Evolutionary conservation across 64 coral and sea anemone species (phyloP).

Genomic region (Montipora efflorescens): DNA sequence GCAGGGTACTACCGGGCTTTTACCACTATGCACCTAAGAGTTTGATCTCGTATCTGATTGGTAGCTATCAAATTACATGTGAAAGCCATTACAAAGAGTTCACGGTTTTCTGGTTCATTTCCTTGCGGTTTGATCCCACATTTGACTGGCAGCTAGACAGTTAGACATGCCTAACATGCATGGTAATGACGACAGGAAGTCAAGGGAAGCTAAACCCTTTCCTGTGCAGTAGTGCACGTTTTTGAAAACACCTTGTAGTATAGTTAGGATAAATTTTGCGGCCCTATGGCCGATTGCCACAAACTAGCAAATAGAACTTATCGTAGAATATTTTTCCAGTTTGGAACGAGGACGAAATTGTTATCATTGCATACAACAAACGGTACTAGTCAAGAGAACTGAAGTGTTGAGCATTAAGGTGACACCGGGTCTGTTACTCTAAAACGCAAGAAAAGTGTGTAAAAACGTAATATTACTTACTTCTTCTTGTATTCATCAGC

Average conservation of each 20-base stretch:
- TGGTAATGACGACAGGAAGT: no score
- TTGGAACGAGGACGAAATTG: background rate
- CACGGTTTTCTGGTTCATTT: background rate
- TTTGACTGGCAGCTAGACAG: no score
- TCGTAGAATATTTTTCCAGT: background rate
- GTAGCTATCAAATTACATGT: background rate
- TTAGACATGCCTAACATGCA: no score
- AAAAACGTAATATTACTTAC: constrained; percentile 48
- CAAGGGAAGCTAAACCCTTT: no score
- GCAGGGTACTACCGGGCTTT: no score
- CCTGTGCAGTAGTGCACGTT: background rate
- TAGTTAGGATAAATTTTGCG: background rate
- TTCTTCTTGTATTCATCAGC: constrained; percentile 72
- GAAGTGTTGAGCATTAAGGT: background rate
- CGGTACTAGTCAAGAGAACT: background rate
- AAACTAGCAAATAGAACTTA: background rate
- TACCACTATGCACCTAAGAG: no score
- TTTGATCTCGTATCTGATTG: background rate
- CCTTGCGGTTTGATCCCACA: no score
- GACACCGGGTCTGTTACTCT: background rate
- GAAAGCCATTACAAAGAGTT: background rate
- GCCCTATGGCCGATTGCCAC: background rate
- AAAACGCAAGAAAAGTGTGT: background rate
- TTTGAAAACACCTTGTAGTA: background rate
- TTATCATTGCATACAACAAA: no score